Evolutionary conservation across 2,888 invertebrate species (phyloP).

Genomic region (Hypolimnas misippus): DNA sequence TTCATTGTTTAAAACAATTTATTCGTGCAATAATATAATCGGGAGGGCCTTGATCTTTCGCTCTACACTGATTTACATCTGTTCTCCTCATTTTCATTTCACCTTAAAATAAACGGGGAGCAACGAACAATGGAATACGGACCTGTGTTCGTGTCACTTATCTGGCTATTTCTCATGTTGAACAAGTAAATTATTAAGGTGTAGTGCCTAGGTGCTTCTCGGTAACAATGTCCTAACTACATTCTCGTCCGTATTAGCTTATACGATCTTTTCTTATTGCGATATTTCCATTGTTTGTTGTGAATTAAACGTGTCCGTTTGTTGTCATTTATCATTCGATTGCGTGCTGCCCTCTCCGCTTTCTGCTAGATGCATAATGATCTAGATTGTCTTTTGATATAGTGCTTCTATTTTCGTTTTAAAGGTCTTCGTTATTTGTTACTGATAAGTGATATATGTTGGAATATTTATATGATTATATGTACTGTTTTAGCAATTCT

Average conservation of each 20-base stretch:
- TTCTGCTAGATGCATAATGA: conserved; percentile 50
- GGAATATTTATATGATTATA: neutral
- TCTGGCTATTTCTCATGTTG: conserved; percentile 55
- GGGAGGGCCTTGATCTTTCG: conserved; percentile 52
- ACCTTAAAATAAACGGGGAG: conserved; percentile 45
- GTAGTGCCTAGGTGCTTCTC: conserved; percentile 49
- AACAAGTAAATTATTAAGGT: conserved; percentile 53
- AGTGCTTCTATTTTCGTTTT: conserved; percentile 53
- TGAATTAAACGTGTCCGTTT: conserved; percentile 32
- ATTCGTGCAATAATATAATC: conserved; percentile 52
- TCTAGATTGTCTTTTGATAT: conserved; percentile 53
- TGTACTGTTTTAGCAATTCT: too few relatives aligned
- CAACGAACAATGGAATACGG: conserved; percentile 58
- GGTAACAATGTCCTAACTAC: conserved; percentile 24
- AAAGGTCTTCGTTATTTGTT: conserved; percentile 30
- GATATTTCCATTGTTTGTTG: conserved; percentile 18
- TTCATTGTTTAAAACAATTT: conserved; percentile 53
- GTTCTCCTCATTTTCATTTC: conserved; percentile 47
- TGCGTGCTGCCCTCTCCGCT: conserved; percentile 45
- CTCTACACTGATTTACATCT: conserved; percentile 54
- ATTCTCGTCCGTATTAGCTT: conserved; percentile 8
- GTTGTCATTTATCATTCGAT: conserved; percentile 44
- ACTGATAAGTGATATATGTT: neutral
- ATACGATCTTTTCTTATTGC: conserved; percentile 7
- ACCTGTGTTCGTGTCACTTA: conserved; percentile 56